Percentiles rank a stretch among this genome's conserved stretches.
phyloP scores from a whole-genome alignment of 2,888 invertebrate species.

The Tethea ocularis region DNA sequence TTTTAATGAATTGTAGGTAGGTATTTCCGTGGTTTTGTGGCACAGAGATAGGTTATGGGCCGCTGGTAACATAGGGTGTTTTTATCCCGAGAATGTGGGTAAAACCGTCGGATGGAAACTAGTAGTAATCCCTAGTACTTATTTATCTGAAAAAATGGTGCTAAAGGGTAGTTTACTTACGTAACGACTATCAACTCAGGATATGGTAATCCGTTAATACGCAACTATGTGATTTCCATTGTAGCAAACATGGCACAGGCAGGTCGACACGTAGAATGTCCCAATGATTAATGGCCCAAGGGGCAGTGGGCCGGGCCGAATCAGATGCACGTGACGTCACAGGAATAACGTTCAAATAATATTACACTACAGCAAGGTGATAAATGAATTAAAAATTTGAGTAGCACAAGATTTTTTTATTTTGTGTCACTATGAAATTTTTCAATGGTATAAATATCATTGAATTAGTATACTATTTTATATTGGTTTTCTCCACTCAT shows the following conservation, averaged over 20 bases:
- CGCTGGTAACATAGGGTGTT: too few species aligned
- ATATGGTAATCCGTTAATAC: slow-evolving; percentile 5
- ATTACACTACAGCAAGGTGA: slow-evolving; percentile 46
- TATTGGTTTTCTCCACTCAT: too few species aligned
- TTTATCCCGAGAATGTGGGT: too few species aligned
- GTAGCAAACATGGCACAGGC: slow-evolving; percentile 25
- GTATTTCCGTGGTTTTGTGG: too few species aligned
- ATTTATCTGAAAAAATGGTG: not conserved
- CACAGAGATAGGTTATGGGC: too few species aligned
- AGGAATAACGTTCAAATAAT: slow-evolving; percentile 64
- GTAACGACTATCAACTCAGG: not conserved
- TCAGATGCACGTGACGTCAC: slow-evolving; percentile 79
- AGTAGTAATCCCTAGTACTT: too few species aligned
- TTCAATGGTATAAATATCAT: not conserved
- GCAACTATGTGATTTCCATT: slow-evolving; percentile 7
- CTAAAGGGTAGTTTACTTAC: not conserved
- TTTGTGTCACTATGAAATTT: not conserved
- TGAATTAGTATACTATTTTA: not conserved
- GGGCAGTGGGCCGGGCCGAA: slow-evolving; percentile 58
- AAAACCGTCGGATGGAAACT: too few species aligned
- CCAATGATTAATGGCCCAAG: slow-evolving; percentile 66
- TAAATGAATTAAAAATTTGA: slow-evolving; percentile 42
- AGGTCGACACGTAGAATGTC: slow-evolving; percentile 65
- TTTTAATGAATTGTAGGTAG: too few species aligned
- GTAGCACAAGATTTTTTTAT: slow-evolving; percentile 26